Conservation (phyloP, 2,888 invertebrate species). For the Phania funesta region DNA sequence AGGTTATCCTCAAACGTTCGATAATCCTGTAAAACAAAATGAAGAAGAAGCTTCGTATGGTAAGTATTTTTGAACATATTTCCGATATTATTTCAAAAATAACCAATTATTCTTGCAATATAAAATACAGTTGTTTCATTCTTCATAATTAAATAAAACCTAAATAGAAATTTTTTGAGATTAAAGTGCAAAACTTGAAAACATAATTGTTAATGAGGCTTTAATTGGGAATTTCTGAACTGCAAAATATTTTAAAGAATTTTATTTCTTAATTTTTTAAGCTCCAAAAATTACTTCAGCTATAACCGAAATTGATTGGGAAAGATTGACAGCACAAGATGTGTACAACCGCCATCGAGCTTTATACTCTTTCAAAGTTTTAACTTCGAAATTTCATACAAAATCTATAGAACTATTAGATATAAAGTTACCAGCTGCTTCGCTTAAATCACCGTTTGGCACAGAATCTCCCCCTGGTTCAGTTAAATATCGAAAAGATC, state of each 20-base stretch:
- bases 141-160: too few relatives aligned
- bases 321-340: slow-evolving; percentile 83
- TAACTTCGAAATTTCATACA: slow-evolving; percentile 84
- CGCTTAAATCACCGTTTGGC: neutral
- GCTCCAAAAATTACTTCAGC: slow-evolving; percentile 87
- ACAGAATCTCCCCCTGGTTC: slow-evolving; percentile 81
- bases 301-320: slow-evolving; percentile 85
- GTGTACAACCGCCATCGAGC: slow-evolving; percentile 88
- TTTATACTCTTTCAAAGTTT: slow-evolving; percentile 83
- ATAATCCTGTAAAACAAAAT: slow-evolving; percentile 83
- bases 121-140: too few relatives aligned
- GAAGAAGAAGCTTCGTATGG: slow-evolving; percentile 85
- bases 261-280: slow-evolving; percentile 78
- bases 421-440: slow-evolving; percentile 73
- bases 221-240: too few relatives aligned
- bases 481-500: slow-evolving; percentile 83
- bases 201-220: neutral
- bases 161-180: too few relatives aligned
- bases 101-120: too few relatives aligned
- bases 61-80: slow-evolving; percentile 78
- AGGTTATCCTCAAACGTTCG: slow-evolving; percentile 83
- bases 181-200: too few relatives aligned
- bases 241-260: too few relatives aligned
- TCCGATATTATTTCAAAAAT: too few relatives aligned
- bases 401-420: slow-evolving; percentile 84